These are phyloP conservation scores for Allobates femoralis DNA, from an alignment of 2,797 vertebrate species.

Conservation along the genomic window DNA sequence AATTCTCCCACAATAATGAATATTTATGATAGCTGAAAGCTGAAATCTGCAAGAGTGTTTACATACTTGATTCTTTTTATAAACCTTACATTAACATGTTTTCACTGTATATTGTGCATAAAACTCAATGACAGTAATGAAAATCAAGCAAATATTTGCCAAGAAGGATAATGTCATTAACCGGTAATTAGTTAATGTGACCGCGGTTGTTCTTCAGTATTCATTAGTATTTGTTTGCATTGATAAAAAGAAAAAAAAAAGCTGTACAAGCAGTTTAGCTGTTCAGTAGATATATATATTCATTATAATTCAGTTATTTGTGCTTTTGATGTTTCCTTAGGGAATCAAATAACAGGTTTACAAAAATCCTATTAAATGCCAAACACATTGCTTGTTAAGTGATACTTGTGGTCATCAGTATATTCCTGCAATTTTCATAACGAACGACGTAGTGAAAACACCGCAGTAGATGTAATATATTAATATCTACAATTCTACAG, in stretches of 20 bases:
- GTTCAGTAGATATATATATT: conserved; percentile 34
- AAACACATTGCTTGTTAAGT: conserved; percentile 57
- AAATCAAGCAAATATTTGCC: not conserved
- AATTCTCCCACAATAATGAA: too few relatives aligned
- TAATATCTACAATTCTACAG: conserved; percentile 69
- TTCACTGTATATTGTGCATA: too few relatives aligned
- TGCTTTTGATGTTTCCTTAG: conserved; percentile 27
- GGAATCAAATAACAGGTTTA: conserved; percentile 63
- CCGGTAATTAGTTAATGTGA: not conserved
- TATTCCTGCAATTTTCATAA: conserved; percentile 59
- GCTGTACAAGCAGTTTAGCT: conserved; percentile 9
- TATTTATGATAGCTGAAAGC: too few relatives aligned
- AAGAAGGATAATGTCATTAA: not conserved
- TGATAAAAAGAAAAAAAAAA: not conserved
- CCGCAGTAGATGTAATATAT: conserved; percentile 58
- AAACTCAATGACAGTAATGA: too few relatives aligned
- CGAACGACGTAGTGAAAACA: conserved; percentile 44
- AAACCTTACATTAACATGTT: too few relatives aligned
- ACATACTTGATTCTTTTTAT: too few relatives aligned
- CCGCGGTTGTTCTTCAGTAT: not conserved
- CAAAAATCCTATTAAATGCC: conserved; percentile 49
- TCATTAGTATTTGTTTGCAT: conserved; percentile 5
- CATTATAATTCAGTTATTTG: conserved; percentile 50
- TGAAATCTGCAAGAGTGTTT: too few relatives aligned
- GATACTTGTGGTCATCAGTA: conserved; percentile 44